Conservation (phyloP, 2,797 vertebrate species). For the Toxotes lorentzi region DNA sequence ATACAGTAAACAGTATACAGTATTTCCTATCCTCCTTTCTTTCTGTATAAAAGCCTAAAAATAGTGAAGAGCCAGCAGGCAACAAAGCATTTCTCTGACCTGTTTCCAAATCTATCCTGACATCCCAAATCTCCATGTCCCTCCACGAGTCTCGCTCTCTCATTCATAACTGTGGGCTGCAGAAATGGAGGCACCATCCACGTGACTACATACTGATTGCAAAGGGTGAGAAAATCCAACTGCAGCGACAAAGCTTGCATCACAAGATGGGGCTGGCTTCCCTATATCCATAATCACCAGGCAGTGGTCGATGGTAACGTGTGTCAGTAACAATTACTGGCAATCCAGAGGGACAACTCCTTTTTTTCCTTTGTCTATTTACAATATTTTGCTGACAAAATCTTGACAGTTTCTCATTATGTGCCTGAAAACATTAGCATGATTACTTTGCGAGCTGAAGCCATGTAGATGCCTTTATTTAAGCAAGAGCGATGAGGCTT, state of each 20-base stretch:
- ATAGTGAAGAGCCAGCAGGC: constrained; percentile 43
- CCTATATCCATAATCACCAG: constrained; percentile 20
- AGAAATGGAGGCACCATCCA: constrained; percentile 27
- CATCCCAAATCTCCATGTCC: constrained; percentile 49
- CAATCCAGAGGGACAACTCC: background rate
- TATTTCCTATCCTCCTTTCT: background rate
- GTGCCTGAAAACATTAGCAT: background rate
- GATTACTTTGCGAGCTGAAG: constrained; percentile 6
- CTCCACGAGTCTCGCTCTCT: constrained; percentile 31
- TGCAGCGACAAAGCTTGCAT: constrained; percentile 18
- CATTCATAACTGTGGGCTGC: constrained; percentile 46
- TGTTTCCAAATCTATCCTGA: constrained; percentile 58
- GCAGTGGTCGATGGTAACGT: background rate
- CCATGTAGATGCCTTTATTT: background rate
- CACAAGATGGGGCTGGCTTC: background rate
- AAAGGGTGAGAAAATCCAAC: constrained; percentile 24
- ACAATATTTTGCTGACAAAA: constrained; percentile 10
- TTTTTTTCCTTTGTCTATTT: constrained; percentile 13
- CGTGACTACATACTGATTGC: constrained; percentile 43
- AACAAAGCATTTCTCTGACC: constrained; percentile 36
- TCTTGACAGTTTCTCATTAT: constrained; percentile 20
- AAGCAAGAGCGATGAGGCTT: background rate
- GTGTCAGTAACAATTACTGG: background rate
- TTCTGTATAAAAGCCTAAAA: constrained; percentile 38
- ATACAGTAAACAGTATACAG: background rate